Evolutionary conservation across 2,888 invertebrate species (phyloP).

Genomic region (Cryptops parisi): DNA sequence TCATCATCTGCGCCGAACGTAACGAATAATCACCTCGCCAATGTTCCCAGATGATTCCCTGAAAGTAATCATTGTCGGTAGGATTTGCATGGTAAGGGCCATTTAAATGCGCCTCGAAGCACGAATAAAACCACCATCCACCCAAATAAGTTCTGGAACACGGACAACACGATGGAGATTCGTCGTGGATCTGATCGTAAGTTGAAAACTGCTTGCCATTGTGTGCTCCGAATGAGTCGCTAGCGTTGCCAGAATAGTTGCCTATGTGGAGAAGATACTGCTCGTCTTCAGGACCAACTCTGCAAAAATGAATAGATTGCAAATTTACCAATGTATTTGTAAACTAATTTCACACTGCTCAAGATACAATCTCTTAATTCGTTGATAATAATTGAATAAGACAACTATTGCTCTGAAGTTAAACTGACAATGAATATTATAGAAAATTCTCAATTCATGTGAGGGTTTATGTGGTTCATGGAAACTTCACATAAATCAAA

Average conservation of each 20-base stretch:
- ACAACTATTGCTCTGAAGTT: too few species aligned
- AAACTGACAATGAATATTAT: too few species aligned
- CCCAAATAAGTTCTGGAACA: constrained; percentile 41
- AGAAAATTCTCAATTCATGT: too few species aligned
- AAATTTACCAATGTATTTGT: too few species aligned
- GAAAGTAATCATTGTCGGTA: constrained; percentile 35
- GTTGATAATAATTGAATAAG: too few species aligned
- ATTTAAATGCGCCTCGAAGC: constrained; percentile 43
- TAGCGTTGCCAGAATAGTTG: constrained; percentile 38
- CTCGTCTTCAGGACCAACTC: constrained; percentile 23
- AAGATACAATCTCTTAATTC: too few species aligned
- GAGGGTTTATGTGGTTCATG: too few species aligned
- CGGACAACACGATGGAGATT: constrained; percentile 38
- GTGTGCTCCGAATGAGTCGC: constrained; percentile 41
- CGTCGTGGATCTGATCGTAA: constrained; percentile 37
- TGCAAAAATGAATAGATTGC: constrained; percentile 10
- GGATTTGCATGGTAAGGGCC: constrained; percentile 37
- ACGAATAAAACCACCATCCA: constrained; percentile 48
- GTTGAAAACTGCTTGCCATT: constrained; percentile 39
- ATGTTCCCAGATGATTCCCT: constrained; percentile 43
- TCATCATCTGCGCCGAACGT: constrained; percentile 39
- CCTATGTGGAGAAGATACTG: constrained; percentile 30
- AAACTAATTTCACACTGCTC: too few species aligned
- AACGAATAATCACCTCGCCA: constrained; percentile 44
- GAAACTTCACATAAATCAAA: too few species aligned